Evolutionary conservation across 1,140 invertebrate genomes (phyloP), one percentile per base, ranked within the genome.

Genomic region (Anastrepha obliqua): DNA sequence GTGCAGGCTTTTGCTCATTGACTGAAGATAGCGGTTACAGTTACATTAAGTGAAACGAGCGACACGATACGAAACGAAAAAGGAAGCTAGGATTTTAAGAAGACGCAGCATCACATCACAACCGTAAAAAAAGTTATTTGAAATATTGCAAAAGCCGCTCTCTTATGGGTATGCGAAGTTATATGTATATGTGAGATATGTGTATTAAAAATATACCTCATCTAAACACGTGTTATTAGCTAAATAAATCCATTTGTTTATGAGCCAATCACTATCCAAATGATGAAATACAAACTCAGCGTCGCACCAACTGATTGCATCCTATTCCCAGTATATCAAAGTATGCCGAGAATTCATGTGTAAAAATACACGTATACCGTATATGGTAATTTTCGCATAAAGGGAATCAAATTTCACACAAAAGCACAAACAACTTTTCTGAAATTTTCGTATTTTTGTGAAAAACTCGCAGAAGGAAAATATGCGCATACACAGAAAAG

Each of bases 391-490:
- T 20, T 85, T 70, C 62, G 81, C 64, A 86, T 51, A 87, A 88
- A 87, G 81, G 81, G 86, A 55, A 88, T 88, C 86, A 86, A 87
- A 87, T 87, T 88, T 88, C 86, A 88, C 58, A 62, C 55, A 87
- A 87, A 87, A 78, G 59, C 74, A 62, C 42, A 62, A 88, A 88
- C 58, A 78, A 86, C 29, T 86, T 70, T 51, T n/a, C n/a, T 65
- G 0, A 78, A 86, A 81, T 55, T 81, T 81, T 81, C 74, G n/a
- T n/a, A n/a, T n/a, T n/a, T n/a, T n/a, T n/a, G 44, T 81, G 47
- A 81, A 81, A 55, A 55, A 81, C 67, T 78, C 47, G 70, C 58
- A 78, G 17, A 47, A 60, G 17, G 58, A 60, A 78, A 78, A 17
- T 60, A 42, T n/a, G n/a, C 87, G 47, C 42, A 62, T 70, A 86